Conservation (phyloP, 2,797 vertebrate species). For the Zenarchopterus dispar region DNA sequence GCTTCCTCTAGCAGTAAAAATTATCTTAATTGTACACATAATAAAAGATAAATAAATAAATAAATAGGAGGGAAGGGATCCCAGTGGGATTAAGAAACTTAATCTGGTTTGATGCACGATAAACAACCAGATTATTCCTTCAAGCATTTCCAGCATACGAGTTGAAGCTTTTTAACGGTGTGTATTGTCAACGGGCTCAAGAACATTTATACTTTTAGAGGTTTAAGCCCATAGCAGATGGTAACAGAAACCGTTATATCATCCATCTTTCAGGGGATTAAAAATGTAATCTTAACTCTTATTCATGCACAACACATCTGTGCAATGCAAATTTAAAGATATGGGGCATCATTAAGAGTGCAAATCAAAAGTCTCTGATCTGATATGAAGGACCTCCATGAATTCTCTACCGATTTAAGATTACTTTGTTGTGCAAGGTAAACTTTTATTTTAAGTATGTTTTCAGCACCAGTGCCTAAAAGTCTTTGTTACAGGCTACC, state of each 20-base stretch:
- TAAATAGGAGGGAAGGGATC: constrained; percentile 39
- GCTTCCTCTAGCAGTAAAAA: constrained; percentile 61
- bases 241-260: constrained; percentile 63
- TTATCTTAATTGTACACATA: constrained; percentile 41
- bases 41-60: constrained; percentile 3
- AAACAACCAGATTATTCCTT: constrained; percentile 72
- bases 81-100: constrained; percentile 66
- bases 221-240: constrained; percentile 72
- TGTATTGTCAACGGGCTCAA: constrained; percentile 69
- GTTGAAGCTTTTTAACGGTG: constrained; percentile 69
- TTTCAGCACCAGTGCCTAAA: constrained; percentile 18
- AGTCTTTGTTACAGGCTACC: constrained; percentile 2
- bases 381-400: constrained; percentile 13
- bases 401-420: constrained; percentile 14
- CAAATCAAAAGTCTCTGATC: constrained; percentile 34
- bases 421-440: constrained; percentile 7
- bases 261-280: constrained; percentile 63
- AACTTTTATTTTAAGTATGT: background rate
- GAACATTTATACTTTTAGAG: constrained; percentile 64
- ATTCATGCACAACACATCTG: constrained; percentile 22
- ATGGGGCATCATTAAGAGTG: constrained; percentile 27
- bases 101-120: constrained; percentile 64
- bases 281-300: constrained; percentile 52
- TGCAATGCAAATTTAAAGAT: constrained; percentile 34
- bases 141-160: constrained; percentile 45